Evolutionary conservation across 2,888 invertebrate species (phyloP), one percentile per base, ranked within the genome.

Genomic region (Volucella bombylans): DNA sequence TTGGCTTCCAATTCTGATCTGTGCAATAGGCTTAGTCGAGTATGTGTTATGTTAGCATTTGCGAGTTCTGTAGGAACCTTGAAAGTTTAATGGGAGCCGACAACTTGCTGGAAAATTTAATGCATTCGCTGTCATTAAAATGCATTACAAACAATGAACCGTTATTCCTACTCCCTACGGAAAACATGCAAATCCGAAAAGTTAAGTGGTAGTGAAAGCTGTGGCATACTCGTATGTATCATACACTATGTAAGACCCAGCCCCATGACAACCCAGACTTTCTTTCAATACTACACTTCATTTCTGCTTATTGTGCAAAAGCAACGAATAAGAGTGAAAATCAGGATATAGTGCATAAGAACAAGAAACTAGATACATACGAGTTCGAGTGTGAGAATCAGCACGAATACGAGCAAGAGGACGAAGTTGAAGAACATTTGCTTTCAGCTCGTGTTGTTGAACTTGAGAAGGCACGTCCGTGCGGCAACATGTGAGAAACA

Each of bases 401-500:
- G 14, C 43, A 59, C 23, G 43, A 41, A 61, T 15, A 47, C 11
- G 49, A 55, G 43, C 38, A 65, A 49, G 39, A 14, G 15, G 9
- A 50, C 15, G 43, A 11, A 41, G 64, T 61, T 57, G 31, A 80
- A 49, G 45, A 85, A 71, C 69, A 65, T 80, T 68, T 65, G 76
- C 69, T 71, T 59, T 43, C 52, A 69, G 62, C 57, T 71, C 39
- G 71, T 67, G 67, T 80, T 74, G 83, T 76, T 67, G 57, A 76
- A 80, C 69, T 69, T 14, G 79, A 31, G 72, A 80, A 80, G 71
- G 43, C 83, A 83, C 83, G 83, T 85, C 73, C 76, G 71, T 80
- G 80, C 57, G 71, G 80, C 83, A 85, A 85, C 80, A 76, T 80
- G 76, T 80, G 80, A 85, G 67, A 65, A 76, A 76, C 80, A 80